A percentile compares a stretch with the other conserved stretches of the same genome.
These are phyloP conservation scores for Microctenopoma lineatum DNA, from an alignment of 2,797 vertebrate genomes.

Conservation along the genomic window DNA sequence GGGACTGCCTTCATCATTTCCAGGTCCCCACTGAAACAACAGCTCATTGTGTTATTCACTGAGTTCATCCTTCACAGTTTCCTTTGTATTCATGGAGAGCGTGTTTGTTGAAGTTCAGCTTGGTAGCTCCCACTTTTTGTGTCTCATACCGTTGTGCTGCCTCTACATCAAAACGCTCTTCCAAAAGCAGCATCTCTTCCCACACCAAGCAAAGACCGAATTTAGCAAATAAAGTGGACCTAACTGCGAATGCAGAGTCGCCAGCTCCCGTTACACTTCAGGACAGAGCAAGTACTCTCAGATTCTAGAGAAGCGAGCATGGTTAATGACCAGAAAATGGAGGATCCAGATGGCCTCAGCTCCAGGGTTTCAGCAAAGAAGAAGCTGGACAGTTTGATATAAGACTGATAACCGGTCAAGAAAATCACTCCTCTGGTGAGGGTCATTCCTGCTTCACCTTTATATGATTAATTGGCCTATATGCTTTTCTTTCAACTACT, in stretches of 20 bases:
- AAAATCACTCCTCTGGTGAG: slow-evolving; percentile 34
- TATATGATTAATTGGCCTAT: slow-evolving; percentile 7
- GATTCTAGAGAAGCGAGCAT: slow-evolving; percentile 33
- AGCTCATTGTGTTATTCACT: slow-evolving; percentile 42
- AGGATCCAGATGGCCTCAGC: slow-evolving; percentile 73
- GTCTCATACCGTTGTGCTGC: slow-evolving; percentile 38
- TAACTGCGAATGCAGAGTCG: slow-evolving; percentile 36
- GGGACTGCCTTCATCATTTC: slow-evolving; percentile 69
- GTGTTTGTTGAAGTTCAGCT: slow-evolving; percentile 50
- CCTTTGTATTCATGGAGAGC: slow-evolving; percentile 35
- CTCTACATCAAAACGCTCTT: slow-evolving; percentile 51
- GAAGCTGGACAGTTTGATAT: slow-evolving; percentile 61
- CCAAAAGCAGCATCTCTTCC: slow-evolving; percentile 36
- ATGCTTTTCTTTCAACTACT: slow-evolving; percentile 18
- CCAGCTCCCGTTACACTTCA: slow-evolving; percentile 25
- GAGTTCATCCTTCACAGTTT: slow-evolving; percentile 60
- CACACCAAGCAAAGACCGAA: slow-evolving; percentile 29
- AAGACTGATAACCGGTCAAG: slow-evolving; percentile 67
- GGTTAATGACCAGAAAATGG: slow-evolving; percentile 70
- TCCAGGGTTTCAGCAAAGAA: slow-evolving; percentile 62
- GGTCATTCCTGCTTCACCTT: slow-evolving; percentile 23
- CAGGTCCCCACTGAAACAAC: slow-evolving; percentile 61
- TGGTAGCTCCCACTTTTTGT: slow-evolving; percentile 43
- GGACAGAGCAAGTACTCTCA: slow-evolving; percentile 28
- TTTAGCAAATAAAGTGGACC: slow-evolving; percentile 50